These are phyloP conservation scores for Corvus hawaiiensis DNA, from an alignment of 2,113 vertebrate species.

Conservation along the genomic window DNA sequence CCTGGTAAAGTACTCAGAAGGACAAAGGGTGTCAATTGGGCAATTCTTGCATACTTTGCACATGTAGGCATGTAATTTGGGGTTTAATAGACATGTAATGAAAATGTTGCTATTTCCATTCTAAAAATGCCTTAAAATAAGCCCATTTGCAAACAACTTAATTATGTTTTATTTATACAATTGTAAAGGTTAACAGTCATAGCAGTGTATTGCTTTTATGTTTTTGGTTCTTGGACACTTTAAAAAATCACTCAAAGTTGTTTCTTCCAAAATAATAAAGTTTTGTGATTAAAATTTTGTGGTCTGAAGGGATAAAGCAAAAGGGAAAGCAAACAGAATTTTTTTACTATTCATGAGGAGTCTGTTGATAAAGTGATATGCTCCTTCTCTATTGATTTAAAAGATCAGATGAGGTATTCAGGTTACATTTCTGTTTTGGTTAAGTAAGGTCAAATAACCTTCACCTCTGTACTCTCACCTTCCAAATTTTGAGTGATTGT, in stretches of 20 bases:
- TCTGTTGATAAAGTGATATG: not conserved
- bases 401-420: conserved; percentile 21
- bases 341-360: not conserved
- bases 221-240: not conserved
- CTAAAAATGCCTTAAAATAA: not conserved
- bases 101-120: not conserved
- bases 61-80: not conserved
- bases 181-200: not conserved
- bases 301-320: not conserved
- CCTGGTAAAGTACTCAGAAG: not conserved
- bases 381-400: conserved; percentile 12
- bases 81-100: not conserved
- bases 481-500: not conserved
- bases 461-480: conserved; percentile 2
- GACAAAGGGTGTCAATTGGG: not conserved
- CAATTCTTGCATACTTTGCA: not conserved
- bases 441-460: conserved; percentile 37
- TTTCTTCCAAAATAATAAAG: not conserved
- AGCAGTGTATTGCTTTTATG: not conserved
- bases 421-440: conserved; percentile 40
- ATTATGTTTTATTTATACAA: not conserved
- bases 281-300: not conserved
- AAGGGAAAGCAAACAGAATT: not conserved
- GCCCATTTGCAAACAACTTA: not conserved
- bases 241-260: not conserved